Percentiles rank a stretch among this genome's conserved stretches.
phyloP scores from a whole-genome alignment of 2,797 vertebrate species.

The Crocidura indochinensis region DNA sequence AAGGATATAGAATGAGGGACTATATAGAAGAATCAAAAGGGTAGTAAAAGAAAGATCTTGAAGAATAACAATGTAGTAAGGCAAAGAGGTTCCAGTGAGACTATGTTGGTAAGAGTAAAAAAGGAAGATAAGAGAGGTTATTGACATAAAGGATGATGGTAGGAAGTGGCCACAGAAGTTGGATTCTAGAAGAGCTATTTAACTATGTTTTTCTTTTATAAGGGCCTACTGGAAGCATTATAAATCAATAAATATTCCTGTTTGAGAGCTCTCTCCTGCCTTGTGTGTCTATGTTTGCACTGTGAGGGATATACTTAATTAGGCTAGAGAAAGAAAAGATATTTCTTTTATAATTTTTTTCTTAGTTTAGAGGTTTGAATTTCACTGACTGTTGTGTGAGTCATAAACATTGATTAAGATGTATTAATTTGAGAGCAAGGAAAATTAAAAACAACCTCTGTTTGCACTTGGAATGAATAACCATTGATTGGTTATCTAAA shows the following conservation, averaged over 20 bases:
- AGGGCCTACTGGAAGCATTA: fast-evolving
- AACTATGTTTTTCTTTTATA: fast-evolving
- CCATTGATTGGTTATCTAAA: not conserved
- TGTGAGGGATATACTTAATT: fast-evolving
- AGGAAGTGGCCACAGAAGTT: not conserved
- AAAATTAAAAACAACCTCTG: slow-evolving; percentile 53
- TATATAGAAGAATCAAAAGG: fast-evolving
- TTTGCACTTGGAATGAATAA: not conserved
- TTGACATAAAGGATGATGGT: not conserved
- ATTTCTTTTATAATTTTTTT: not conserved
- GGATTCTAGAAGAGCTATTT: not conserved
- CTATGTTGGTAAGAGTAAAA: too few relatives aligned
- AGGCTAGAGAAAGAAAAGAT: not conserved
- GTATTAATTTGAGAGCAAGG: not conserved
- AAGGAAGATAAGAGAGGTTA: not conserved
- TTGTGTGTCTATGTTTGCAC: fast-evolving
- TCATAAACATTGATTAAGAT: slow-evolving; percentile 5
- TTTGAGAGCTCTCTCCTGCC: too few relatives aligned
- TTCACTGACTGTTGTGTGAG: not conserved
- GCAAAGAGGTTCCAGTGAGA: too few relatives aligned
- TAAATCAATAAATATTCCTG: fast-evolving
- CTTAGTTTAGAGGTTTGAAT: not conserved
- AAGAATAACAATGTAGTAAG: too few relatives aligned
- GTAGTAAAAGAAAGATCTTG: too few relatives aligned
- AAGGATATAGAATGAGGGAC: not conserved